These are phyloP conservation scores for Phasianus colchicus DNA, from an alignment of 2,113 vertebrate species.

Conservation along the genomic window DNA sequence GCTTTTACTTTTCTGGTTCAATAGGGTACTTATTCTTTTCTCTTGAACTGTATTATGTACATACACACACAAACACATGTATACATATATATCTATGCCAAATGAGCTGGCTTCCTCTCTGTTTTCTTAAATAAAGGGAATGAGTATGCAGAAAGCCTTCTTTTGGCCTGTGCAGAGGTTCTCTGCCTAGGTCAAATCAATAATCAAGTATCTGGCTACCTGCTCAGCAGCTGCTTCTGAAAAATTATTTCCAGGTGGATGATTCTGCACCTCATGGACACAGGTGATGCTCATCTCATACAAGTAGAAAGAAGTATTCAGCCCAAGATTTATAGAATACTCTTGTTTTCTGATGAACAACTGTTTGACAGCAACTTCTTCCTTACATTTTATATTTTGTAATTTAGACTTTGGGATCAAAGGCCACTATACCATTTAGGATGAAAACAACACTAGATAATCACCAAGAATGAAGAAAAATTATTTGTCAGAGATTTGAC, in stretches of 20 bases:
- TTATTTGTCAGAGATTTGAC: neutral
- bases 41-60: neutral
- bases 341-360: neutral
- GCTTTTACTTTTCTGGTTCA: neutral
- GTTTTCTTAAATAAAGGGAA: neutral
- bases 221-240: neutral
- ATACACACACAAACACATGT: too few species aligned
- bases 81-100: neutral
- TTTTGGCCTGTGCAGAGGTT: neutral
- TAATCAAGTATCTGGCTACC: neutral
- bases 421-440: neutral
- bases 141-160: neutral
- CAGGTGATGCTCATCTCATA: fast-evolving
- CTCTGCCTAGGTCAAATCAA: neutral
- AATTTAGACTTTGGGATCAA: neutral
- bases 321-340: neutral
- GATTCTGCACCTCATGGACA: neutral
- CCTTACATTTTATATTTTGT: neutral
- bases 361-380: neutral
- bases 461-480: neutral
- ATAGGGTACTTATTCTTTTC: neutral
- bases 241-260: neutral
- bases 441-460: neutral
- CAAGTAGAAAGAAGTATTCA: neutral
- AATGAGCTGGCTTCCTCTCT: neutral